Evolutionary conservation across 2,797 vertebrate species (phyloP).

Genomic region (Labroides dimidiatus): DNA sequence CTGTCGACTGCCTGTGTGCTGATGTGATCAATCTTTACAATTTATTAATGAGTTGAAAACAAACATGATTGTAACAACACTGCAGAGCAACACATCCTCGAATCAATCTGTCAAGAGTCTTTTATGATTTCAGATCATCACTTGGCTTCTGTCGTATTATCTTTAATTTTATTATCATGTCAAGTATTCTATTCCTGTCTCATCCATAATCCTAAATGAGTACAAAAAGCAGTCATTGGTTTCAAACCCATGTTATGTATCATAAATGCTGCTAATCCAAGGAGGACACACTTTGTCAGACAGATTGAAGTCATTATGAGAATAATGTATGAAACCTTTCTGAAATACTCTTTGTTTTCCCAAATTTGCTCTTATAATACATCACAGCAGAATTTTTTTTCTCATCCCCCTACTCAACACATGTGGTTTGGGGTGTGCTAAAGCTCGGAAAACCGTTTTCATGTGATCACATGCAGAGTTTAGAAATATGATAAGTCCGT

Average conservation of each 20-base stretch:
- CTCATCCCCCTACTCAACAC: too few species aligned
- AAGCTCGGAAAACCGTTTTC: not conserved
- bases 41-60: slow-evolving; percentile 45
- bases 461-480: slow-evolving; percentile 50
- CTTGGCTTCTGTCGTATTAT: not conserved
- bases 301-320: not conserved
- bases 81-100: not conserved
- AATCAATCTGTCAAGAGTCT: not conserved
- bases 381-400: too few species aligned
- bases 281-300: not conserved
- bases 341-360: too few species aligned
- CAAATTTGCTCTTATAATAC: too few species aligned
- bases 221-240: not conserved
- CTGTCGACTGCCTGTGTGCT: slow-evolving; percentile 28
- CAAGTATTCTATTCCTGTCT: not conserved
- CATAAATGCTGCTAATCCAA: too few species aligned
- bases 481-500: slow-evolving; percentile 50
- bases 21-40: slow-evolving; percentile 55
- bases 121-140: not conserved
- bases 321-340: too few species aligned
- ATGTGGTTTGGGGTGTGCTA: too few species aligned
- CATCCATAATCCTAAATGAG: not conserved
- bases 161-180: not conserved
- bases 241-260: too few species aligned
- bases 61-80: slow-evolving; percentile 37